A percentile compares a stretch with the other conserved stretches of the same genome.
phyloP scores from a whole-genome alignment of 2,797 vertebrate species.

The Gouania willdenowi region DNA sequence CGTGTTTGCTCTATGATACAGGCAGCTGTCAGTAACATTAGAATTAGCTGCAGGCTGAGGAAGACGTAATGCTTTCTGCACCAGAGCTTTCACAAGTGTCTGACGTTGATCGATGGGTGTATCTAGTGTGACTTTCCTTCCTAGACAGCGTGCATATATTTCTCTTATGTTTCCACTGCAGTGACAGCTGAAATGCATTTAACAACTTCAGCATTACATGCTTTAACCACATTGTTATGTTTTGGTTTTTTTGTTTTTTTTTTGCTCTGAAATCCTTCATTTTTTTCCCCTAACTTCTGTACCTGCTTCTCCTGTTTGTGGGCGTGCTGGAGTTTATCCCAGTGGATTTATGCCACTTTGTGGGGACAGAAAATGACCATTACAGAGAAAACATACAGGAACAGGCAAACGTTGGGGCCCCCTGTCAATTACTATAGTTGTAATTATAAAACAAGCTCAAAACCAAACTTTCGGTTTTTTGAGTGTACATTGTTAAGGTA shows the following conservation, averaged over 20 bases:
- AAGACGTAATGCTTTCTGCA: conserved; percentile 23
- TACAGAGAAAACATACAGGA: too few relatives aligned
- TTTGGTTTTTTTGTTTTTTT: conserved; percentile 3
- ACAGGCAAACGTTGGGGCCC: too few relatives aligned
- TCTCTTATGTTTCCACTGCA: neutral
- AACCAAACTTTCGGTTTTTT: too few relatives aligned
- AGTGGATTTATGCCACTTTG: too few relatives aligned
- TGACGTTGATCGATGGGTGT: conserved; percentile 29
- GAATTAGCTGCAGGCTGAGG: conserved; percentile 15
- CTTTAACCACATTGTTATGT: conserved; percentile 1
- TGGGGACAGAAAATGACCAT: too few relatives aligned
- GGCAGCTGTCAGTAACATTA: conserved; percentile 44
- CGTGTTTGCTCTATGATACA: conserved; percentile 20
- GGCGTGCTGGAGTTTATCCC: too few relatives aligned
- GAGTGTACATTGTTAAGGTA: too few relatives aligned
- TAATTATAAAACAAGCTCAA: too few relatives aligned
- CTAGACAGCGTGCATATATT: conserved; percentile 7
- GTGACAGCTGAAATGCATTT: neutral
- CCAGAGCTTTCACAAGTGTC: conserved; percentile 12
- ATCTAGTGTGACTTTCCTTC: conserved; percentile 20
- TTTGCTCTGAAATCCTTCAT: conserved; percentile 22
- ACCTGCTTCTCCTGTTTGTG: too few relatives aligned
- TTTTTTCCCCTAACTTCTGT: too few relatives aligned
- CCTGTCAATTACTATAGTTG: too few relatives aligned
- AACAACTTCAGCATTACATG: neutral